phyloP scores from a whole-genome alignment of 1,140 invertebrate species.

The Magallana gigas region DNA sequence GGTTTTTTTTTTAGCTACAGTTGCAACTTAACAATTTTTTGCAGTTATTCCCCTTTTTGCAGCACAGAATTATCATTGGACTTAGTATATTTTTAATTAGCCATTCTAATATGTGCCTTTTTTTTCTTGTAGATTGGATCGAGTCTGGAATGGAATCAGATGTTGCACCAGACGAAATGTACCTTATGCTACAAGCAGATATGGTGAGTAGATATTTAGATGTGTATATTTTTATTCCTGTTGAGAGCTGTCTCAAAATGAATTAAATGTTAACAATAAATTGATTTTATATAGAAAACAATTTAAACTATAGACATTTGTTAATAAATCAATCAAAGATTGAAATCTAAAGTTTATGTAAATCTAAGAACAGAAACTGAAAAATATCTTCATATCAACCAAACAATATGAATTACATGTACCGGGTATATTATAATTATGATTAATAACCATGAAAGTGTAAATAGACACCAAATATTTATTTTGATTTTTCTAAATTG shows the following conservation, averaged over 20 bases:
- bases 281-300: not conserved
- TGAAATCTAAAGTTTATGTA: too few relatives aligned
- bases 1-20: not conserved
- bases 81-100: not conserved
- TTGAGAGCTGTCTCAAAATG: not conserved
- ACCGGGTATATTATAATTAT: too few relatives aligned
- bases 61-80: not conserved
- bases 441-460: too few relatives aligned
- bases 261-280: not conserved
- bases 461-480: too few relatives aligned
- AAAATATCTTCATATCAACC: too few relatives aligned
- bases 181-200: conserved; percentile 69
- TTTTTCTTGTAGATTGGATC: conserved; percentile 66
- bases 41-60: not conserved
- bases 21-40: not conserved
- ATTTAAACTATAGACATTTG: too few relatives aligned
- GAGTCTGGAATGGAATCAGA: conserved; percentile 65
- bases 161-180: conserved; percentile 66
- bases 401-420: too few relatives aligned
- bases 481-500: too few relatives aligned
- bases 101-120: not conserved
- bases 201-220: conserved; percentile 59
- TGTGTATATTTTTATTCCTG: not conserved
- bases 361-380: too few relatives aligned
- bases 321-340: too few relatives aligned